These are phyloP conservation scores for Branchipolynoe longqiensis DNA, from an alignment of 2,888 invertebrate genomes.

Conservation along the genomic window DNA sequence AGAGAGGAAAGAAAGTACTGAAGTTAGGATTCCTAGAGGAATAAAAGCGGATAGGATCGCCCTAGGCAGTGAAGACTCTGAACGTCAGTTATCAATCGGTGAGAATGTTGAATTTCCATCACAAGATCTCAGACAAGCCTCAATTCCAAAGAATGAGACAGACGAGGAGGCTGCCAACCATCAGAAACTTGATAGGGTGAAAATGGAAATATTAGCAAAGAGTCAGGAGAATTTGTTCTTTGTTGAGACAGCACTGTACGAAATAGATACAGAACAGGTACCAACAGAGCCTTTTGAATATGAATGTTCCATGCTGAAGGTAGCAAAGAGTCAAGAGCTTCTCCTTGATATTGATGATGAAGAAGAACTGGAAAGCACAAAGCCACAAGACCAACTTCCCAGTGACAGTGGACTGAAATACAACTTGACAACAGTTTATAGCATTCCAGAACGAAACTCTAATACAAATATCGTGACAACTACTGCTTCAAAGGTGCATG, in stretches of 20 bases:
- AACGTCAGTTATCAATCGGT: too few relatives aligned
- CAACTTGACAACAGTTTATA: slow-evolving; percentile 42
- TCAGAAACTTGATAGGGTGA: neutral
- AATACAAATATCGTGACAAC: neutral
- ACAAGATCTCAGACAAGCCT: neutral
- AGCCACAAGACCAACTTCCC: neutral
- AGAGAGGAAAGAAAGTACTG: neutral
- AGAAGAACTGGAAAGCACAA: neutral
- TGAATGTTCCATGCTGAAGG: slow-evolving; percentile 29
- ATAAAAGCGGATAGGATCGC: too few relatives aligned
- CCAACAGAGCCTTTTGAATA: slow-evolving; percentile 8
- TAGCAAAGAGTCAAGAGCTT: slow-evolving; percentile 35
- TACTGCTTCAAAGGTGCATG: neutral
- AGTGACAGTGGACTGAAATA: neutral
- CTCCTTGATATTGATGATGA: slow-evolving; percentile 26
- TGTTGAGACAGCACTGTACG: slow-evolving; percentile 7
- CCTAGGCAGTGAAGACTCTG: too few relatives aligned
- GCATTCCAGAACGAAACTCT: neutral
- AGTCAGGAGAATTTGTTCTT: slow-evolving; percentile 41
- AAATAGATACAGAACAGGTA: neutral
- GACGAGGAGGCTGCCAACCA: neutral
- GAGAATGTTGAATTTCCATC: neutral
- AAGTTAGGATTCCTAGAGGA: too few relatives aligned
- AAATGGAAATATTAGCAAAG: slow-evolving; percentile 2
- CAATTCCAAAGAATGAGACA: neutral